phyloP scores from a whole-genome alignment of 2,113 vertebrate genomes.

The Caranx melampygus region DNA sequence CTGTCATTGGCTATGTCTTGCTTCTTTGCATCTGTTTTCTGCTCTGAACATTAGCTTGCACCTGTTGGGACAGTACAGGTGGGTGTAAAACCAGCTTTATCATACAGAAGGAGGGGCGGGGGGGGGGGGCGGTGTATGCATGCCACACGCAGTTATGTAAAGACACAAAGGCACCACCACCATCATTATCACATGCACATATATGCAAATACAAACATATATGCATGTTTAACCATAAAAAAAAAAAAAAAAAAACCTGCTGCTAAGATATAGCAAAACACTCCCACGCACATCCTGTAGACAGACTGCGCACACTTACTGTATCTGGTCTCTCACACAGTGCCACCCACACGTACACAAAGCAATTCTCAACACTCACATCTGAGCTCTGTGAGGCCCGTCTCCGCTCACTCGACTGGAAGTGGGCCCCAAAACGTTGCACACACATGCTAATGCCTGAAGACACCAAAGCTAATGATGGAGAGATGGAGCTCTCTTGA shows the following conservation, averaged over 20 bases:
- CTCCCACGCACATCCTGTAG: constrained; percentile 52
- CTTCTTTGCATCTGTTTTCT: constrained; percentile 52
- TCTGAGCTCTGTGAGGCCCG: constrained; percentile 46
- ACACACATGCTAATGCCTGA: constrained; percentile 70
- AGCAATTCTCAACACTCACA: constrained; percentile 37
- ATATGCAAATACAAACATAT: constrained; percentile 53
- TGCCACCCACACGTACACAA: constrained; percentile 42
- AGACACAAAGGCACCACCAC: constrained; percentile 31
- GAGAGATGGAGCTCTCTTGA: constrained; percentile 58
- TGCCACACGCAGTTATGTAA: constrained; percentile 47
- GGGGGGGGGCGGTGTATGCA: neutral
- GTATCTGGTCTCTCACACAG: constrained; percentile 19
- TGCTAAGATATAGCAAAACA: constrained; percentile 41
- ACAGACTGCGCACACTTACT: constrained; percentile 26
- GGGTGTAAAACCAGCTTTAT: constrained; percentile 38
- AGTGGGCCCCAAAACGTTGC: constrained; percentile 36
- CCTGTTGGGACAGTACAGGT: constrained; percentile 50
- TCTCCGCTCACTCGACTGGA: constrained; percentile 50
- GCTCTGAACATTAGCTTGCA: constrained; percentile 45
- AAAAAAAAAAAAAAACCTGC: constrained; percentile 39
- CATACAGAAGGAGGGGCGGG: constrained; percentile 3
- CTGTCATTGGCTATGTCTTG: constrained; percentile 23
- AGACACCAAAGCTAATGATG: constrained; percentile 68
- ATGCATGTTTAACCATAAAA: constrained; percentile 43
- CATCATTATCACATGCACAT: constrained; percentile 28